Percentiles rank a stretch among this genome's conserved stretches.
Conservation (phyloP, 2,113 vertebrate genomes). For the Himantopus leucocephalus region DNA sequence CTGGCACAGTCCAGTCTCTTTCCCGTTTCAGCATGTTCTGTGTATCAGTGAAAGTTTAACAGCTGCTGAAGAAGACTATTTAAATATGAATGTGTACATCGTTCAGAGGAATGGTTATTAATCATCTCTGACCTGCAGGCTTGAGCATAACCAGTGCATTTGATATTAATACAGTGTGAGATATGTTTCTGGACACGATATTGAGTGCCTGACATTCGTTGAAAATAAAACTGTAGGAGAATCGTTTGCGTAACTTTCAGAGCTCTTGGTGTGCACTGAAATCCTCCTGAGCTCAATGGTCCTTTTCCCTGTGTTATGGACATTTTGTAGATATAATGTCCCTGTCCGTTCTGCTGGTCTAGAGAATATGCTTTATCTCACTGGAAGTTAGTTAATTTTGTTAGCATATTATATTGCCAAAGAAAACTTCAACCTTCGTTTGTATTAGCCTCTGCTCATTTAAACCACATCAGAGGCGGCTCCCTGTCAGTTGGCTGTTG, state of each 20-base stretch:
- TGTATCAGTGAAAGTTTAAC: not conserved
- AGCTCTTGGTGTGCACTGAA: not conserved
- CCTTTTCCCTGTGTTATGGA: not conserved
- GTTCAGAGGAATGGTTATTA: not conserved
- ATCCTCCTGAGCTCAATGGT: not conserved
- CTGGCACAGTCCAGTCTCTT: not conserved
- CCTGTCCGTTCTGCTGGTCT: not conserved
- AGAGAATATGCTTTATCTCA: not conserved
- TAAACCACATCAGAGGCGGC: not conserved
- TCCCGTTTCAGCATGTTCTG: rapidly evolving
- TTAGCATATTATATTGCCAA: not conserved
- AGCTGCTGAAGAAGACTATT: not conserved
- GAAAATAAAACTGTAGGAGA: not conserved
- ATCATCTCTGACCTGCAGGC: not conserved
- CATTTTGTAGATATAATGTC: not conserved
- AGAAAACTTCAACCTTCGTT: not conserved
- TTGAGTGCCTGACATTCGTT: not conserved
- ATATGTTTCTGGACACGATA: not conserved
- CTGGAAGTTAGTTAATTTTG: not conserved
- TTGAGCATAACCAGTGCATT: not conserved
- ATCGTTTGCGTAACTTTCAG: not conserved
- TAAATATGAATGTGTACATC: not conserved
- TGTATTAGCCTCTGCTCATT: not conserved
- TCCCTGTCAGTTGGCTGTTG: not conserved
- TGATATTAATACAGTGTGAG: rapidly evolving